phyloP scores from a whole-genome alignment of 2,113 vertebrate genomes.

The Lichenostomus cassidix region DNA sequence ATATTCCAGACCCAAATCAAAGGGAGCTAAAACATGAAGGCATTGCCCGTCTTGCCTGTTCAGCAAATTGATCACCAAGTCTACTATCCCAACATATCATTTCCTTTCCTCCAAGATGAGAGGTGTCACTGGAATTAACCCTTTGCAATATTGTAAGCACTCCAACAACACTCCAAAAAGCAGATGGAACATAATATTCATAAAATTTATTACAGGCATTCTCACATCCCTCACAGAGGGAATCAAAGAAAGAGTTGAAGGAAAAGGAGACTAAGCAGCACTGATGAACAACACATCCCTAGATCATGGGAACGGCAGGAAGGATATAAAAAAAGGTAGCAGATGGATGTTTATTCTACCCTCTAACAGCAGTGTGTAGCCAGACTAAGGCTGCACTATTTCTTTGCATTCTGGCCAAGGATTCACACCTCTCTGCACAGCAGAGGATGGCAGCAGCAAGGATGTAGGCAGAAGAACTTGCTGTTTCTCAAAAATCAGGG shows the following conservation, averaged over 20 bases:
- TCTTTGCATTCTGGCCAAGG: not conserved
- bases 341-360: constrained; percentile 25
- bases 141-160: not conserved
- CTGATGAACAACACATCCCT: constrained; percentile 12
- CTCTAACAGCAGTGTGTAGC: not conserved
- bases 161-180: not conserved
- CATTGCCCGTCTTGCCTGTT: not conserved
- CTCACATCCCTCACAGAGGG: not conserved
- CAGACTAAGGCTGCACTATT: not conserved
- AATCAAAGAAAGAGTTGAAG: constrained; percentile 19
- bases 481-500: constrained; percentile 14
- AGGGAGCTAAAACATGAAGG: not conserved
- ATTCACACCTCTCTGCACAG: not conserved
- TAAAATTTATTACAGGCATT: constrained; percentile 4
- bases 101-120: not conserved
- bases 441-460: constrained; percentile 13
- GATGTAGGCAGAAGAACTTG: constrained; percentile 33
- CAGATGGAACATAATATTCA: constrained; percentile 19
- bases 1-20: not conserved
- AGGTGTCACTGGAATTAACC: not conserved
- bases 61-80: not conserved
- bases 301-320: not conserved
- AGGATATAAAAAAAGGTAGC: constrained; percentile 18
- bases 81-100: not conserved
- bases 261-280: constrained; percentile 4